Evolutionary conservation across 2,113 vertebrate species (phyloP).

Genomic region (Lichenostomus cassidix): DNA sequence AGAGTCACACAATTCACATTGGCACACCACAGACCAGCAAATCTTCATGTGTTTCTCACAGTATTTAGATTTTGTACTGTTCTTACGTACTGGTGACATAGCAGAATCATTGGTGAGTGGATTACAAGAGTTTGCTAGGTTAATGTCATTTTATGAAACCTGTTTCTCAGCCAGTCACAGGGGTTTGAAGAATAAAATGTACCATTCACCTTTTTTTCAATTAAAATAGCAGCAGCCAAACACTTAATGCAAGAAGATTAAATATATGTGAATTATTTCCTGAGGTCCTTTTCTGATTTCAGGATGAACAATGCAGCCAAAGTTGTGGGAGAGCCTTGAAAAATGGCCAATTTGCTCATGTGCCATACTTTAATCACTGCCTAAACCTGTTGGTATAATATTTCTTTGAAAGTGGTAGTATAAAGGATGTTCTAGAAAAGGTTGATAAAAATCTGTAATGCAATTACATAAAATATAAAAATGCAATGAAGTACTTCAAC

Average conservation of each 20-base stretch:
- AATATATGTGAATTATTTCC: conserved; percentile 10
- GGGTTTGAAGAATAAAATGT: not conserved
- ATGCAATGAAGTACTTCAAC: not conserved
- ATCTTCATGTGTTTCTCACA: not conserved
- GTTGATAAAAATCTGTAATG: conserved; percentile 12
- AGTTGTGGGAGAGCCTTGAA: conserved; percentile 18
- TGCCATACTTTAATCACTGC: not conserved
- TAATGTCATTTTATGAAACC: not conserved
- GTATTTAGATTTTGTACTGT: not conserved
- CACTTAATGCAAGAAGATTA: not conserved
- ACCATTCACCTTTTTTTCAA: not conserved
- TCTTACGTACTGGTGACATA: not conserved
- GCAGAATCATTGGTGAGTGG: not conserved
- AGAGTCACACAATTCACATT: not conserved
- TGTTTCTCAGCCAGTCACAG: not conserved
- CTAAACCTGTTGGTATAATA: conserved; percentile 13
- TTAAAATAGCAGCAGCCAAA: not conserved
- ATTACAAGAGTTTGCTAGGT: not conserved
- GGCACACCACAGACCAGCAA: not conserved
- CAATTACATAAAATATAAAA: not conserved
- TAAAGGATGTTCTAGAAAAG: conserved; percentile 16
- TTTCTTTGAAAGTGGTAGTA: conserved; percentile 37
- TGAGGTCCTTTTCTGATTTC: conserved; percentile 29
- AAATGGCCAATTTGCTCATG: not conserved
- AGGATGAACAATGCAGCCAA: not conserved